Conservation (phyloP, 2,797 vertebrate genomes). For the Poecile montanus region DNA sequence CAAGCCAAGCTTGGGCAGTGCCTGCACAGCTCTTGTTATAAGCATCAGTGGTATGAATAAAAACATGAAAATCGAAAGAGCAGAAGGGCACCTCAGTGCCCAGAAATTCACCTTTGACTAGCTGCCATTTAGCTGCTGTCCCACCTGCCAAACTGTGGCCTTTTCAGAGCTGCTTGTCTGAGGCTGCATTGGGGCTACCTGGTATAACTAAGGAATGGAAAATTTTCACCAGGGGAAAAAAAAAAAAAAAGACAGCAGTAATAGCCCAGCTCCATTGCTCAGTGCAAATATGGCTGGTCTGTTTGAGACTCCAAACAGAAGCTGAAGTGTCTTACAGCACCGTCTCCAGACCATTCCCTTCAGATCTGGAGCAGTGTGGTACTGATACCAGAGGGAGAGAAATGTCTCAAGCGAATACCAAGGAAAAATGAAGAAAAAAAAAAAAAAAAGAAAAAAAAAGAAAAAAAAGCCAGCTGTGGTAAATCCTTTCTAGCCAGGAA, state of each 20-base stretch:
- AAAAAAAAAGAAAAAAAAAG: not conserved
- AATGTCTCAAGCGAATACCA: not conserved
- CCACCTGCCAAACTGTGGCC: not conserved
- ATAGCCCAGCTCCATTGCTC: not conserved
- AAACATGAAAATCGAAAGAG: not conserved
- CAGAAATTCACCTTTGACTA: not conserved
- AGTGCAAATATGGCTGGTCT: not conserved
- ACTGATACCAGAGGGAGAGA: not conserved
- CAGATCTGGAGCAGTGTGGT: not conserved
- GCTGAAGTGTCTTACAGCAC: not conserved
- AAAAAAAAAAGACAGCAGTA: not conserved
- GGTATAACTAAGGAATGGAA: not conserved
- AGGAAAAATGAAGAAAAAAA: not conserved
- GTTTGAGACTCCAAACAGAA: not conserved
- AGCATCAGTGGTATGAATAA: not conserved
- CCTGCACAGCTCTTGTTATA: not conserved
- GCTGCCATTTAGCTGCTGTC: constrained; percentile 20
- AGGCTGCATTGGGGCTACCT: not conserved
- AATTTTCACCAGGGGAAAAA: not conserved
- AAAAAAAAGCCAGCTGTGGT: not conserved
- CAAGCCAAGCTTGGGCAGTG: not conserved
- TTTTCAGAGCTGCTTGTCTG: not conserved
- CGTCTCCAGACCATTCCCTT: rapidly evolving
- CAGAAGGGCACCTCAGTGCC: not conserved
- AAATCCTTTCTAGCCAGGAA: not conserved